Percentiles rank a stretch among this genome's conserved stretches.
Evolutionary conservation across 2,113 vertebrate species (phyloP).

Genomic region (Spheniscus mendiculus): DNA sequence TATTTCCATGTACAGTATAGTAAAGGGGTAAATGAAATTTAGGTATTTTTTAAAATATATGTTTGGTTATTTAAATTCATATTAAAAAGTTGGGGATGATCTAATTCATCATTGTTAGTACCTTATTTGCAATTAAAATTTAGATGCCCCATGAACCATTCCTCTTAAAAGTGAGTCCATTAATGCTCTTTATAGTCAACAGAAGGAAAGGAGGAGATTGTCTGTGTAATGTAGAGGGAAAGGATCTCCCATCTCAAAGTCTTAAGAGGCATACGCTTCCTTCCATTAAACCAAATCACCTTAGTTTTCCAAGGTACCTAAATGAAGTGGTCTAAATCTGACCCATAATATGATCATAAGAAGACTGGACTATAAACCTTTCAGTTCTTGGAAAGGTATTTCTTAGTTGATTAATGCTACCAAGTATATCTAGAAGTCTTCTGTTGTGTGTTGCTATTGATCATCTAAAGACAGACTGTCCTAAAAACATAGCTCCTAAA

Average conservation of each 20-base stretch:
- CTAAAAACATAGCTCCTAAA: neutral
- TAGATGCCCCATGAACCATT: neutral
- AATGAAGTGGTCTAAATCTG: conserved; percentile 13
- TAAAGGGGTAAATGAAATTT: neutral
- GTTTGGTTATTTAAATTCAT: neutral
- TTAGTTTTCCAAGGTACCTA: neutral
- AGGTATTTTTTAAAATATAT: neutral
- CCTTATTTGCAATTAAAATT: neutral
- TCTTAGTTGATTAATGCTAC: conserved; percentile 13
- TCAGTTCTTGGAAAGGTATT: neutral
- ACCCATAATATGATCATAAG: neutral
- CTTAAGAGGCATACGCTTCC: neutral
- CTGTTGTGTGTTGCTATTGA: conserved; percentile 6
- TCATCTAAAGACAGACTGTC: conserved; percentile 5
- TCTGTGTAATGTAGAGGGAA: neutral
- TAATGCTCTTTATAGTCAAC: neutral
- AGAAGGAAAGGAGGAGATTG: neutral
- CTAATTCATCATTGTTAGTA: neutral
- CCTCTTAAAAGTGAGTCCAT: neutral
- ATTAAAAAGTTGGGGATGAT: neutral
- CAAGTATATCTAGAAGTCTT: neutral
- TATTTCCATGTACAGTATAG: neutral
- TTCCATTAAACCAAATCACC: neutral
- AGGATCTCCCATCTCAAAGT: neutral
- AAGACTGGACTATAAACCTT: conserved; percentile 32